Evolutionary conservation across 2,888 invertebrate genomes (phyloP).

Genomic region (Agonum fuliginosum): DNA sequence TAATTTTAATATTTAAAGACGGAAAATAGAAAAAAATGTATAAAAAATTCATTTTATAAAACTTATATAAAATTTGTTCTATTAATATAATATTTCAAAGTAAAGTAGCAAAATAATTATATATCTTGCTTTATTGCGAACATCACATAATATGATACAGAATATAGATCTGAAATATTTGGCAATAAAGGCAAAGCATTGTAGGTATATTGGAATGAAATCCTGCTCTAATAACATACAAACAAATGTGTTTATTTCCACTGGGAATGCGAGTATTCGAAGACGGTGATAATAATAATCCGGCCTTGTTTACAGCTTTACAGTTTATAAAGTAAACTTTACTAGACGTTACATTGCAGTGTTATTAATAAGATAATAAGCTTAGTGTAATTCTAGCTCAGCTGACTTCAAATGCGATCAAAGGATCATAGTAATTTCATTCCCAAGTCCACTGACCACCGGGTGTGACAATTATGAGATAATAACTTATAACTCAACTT

Average conservation of each 20-base stretch:
- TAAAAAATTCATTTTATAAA: too few species aligned
- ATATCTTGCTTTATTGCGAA: too few species aligned
- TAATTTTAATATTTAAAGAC: too few species aligned
- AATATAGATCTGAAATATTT: not conserved
- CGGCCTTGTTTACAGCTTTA: not conserved
- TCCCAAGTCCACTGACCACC: conserved; percentile 14
- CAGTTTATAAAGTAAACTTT: conserved; percentile 27
- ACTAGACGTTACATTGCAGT: conserved; percentile 13
- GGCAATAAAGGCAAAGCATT: not conserved
- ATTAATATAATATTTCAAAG: not conserved
- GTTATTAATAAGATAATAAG: conserved; percentile 38
- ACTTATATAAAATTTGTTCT: too few species aligned
- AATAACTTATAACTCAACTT: not conserved
- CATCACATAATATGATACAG: too few species aligned
- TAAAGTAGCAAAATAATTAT: not conserved
- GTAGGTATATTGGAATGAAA: not conserved
- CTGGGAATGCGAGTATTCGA: not conserved
- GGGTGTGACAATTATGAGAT: not conserved
- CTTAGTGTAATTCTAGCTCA: conserved; percentile 24
- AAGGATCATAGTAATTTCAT: conserved; percentile 12
- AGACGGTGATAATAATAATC: conserved; percentile 8
- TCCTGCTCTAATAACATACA: conserved; percentile 29
- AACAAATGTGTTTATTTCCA: not conserved
- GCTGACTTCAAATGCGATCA: not conserved
- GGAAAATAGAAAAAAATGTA: too few species aligned